Base-by-base conservation (phyloP, 1,140 invertebrate genomes). In the Tribolium madens region DNA sequence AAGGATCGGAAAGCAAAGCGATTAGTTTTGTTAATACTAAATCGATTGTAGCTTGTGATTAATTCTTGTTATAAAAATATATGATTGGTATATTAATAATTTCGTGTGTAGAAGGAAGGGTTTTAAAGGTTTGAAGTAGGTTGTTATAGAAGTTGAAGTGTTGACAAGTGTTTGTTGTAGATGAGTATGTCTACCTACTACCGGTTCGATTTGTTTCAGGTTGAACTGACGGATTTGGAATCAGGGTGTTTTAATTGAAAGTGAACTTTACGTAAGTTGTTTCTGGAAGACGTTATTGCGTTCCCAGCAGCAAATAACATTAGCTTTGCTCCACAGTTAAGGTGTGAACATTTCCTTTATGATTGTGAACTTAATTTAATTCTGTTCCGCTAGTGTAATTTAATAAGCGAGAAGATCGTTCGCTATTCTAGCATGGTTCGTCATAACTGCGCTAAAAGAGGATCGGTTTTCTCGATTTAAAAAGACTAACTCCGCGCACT, bases 321-420 rank as follows among this genome's bases (percentile, higher is more conserved):
- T 73, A 57, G 50, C 71, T 73, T 73, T 73, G 71, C 71, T 33
- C 48, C 48, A 73, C 71, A 73, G 47, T 73, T 73, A 73, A 73
- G 71, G 71, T 73, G 71, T 73, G 71, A 73, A 73, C 71, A 73
- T 73, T 73, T 73, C 71, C 71, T 73, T 53, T 73, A 73, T 73
- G 71, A 73, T 73, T 73, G 71, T 73, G 48, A 73, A 73, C 71
- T 73, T 73, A 73, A 73, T 73, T 73, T 73, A 73, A 73, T 73
- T 73, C 48, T 57, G 48, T 73, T 73, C 71, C 48, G 71, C 33
- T 73, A 57, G 71, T 73, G 71, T 53, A 73, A 53, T 73, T 73
- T 73, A 73, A 73, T 73, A 73, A 73, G 52, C 71, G 71, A 36
- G 21, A 53, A 73, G 71, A 52, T 73, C 57, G 57, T 64, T 64